Percentiles rank a stretch among this genome's conserved stretches.
Evolutionary conservation across 2,888 invertebrate species (phyloP).

Genomic region (Drosophila anomelani): DNA sequence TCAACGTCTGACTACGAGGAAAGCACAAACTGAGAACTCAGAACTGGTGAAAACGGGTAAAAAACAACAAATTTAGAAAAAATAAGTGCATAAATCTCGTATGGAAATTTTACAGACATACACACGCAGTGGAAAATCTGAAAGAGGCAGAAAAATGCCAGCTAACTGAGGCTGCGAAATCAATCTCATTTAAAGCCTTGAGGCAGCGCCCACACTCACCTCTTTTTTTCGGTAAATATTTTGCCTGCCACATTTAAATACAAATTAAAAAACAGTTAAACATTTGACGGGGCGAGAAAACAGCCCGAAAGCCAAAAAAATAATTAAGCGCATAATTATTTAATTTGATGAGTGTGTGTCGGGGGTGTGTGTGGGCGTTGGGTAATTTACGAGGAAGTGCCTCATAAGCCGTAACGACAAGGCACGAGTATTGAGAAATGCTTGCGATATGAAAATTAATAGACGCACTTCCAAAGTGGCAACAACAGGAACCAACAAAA

Average conservation of each 20-base stretch:
- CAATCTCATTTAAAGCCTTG: slow-evolving; percentile 9
- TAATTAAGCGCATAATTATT: slow-evolving; percentile 72
- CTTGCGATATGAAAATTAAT: slow-evolving; percentile 50
- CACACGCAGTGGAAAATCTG: neutral
- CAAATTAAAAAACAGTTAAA: slow-evolving; percentile 45
- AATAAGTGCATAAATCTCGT: slow-evolving; percentile 34
- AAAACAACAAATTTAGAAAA: neutral
- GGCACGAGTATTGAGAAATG: slow-evolving; percentile 46
- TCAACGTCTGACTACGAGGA: slow-evolving; percentile 12
- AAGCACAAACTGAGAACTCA: slow-evolving; percentile 1
- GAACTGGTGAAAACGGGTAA: neutral
- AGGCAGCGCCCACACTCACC: neutral
- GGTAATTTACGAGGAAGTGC: slow-evolving; percentile 25
- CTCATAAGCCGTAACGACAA: slow-evolving; percentile 26
- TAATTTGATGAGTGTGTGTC: slow-evolving; percentile 47
- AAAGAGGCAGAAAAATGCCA: neutral
- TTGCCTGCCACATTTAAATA: slow-evolving; percentile 41
- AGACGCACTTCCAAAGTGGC: slow-evolving; percentile 38
- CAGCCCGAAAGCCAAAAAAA: slow-evolving; percentile 36
- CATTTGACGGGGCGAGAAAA: slow-evolving; percentile 8
- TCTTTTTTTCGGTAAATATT: neutral
- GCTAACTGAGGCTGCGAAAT: slow-evolving; percentile 1
- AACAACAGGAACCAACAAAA: slow-evolving; percentile 5
- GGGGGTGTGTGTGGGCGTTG: neutral
- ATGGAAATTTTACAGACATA: slow-evolving; percentile 21